Evolutionary conservation across 2,888 invertebrate species (phyloP).

Genomic region (Parnassius apollo): DNA sequence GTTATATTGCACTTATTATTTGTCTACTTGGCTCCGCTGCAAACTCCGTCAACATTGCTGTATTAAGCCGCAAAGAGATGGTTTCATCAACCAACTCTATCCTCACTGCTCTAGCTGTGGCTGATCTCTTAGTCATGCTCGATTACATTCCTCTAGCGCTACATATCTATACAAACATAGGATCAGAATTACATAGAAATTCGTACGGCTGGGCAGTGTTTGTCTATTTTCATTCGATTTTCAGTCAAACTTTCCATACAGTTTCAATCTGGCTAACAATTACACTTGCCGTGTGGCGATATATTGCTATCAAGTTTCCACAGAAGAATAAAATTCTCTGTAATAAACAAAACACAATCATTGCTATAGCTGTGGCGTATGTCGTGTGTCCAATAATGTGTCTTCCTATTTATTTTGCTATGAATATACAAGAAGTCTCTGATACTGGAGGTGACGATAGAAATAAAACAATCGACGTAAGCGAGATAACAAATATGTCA

Average conservation of each 20-base stretch:
- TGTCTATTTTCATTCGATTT: conserved; percentile 93
- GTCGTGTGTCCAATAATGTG: conserved; percentile 91
- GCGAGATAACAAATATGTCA: conserved; percentile 46
- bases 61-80: conserved; percentile 95
- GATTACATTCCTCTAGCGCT: conserved; percentile 95
- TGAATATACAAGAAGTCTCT: conserved; percentile 82
- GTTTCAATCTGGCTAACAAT: conserved; percentile 97
- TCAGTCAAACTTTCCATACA: conserved; percentile 93
- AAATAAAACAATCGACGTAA: conserved; percentile 50
- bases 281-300: conserved; percentile 95
- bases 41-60: conserved; percentile 94
- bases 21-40: conserved; percentile 94
- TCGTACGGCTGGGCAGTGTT: conserved; percentile 90
- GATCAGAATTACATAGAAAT: conserved; percentile 66
- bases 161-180: conserved; percentile 86
- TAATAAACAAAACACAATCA: conserved; percentile 87
- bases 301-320: conserved; percentile 92
- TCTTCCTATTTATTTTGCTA: conserved; percentile 90
- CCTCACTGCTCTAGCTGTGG: conserved; percentile 93
- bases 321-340: conserved; percentile 91
- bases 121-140: conserved; percentile 95
- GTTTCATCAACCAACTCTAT: conserved; percentile 95
- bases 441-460: conserved; percentile 30
- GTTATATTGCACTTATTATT: conserved; percentile 91
- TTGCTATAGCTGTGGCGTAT: conserved; percentile 89